Conservation (phyloP, 1,140 invertebrate genomes). For the Rhysida immarginata region DNA sequence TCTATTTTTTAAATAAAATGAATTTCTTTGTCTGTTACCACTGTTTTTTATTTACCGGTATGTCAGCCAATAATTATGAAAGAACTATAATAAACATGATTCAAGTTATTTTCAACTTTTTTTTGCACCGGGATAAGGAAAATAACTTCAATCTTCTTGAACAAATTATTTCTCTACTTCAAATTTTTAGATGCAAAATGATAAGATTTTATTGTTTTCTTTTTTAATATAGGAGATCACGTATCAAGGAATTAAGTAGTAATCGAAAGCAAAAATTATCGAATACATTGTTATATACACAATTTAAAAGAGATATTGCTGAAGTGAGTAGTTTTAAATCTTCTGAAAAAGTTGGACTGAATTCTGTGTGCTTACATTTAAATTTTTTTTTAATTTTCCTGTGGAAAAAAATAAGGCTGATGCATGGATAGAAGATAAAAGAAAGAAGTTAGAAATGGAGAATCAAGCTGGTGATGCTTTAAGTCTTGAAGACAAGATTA, state of each 20-base stretch:
- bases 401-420: constrained; percentile 48
- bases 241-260: constrained; percentile 50
- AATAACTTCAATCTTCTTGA: too few relatives aligned
- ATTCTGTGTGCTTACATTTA: neutral
- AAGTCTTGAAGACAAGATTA: constrained; percentile 46
- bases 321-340: constrained; percentile 37
- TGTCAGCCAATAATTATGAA: too few relatives aligned
- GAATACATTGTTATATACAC: constrained; percentile 67
- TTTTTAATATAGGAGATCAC: constrained; percentile 37
- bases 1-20: too few relatives aligned
- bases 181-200: too few relatives aligned
- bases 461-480: constrained; percentile 24
- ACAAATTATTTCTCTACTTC: too few relatives aligned
- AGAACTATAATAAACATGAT: too few relatives aligned
- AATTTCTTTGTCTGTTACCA: too few relatives aligned
- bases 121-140: too few relatives aligned
- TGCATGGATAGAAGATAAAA: constrained; percentile 86
- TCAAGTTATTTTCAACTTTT: too few relatives aligned
- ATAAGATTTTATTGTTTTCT: too few relatives aligned
- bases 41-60: too few relatives aligned
- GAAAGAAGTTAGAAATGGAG: constrained; percentile 68
- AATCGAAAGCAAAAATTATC: constrained; percentile 47
- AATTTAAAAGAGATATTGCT: constrained; percentile 75
- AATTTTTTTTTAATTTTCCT: neutral
- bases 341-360: neutral